Conservation (phyloP, 1,140 invertebrate genomes). For the Gonatopus flavifemur region DNA sequence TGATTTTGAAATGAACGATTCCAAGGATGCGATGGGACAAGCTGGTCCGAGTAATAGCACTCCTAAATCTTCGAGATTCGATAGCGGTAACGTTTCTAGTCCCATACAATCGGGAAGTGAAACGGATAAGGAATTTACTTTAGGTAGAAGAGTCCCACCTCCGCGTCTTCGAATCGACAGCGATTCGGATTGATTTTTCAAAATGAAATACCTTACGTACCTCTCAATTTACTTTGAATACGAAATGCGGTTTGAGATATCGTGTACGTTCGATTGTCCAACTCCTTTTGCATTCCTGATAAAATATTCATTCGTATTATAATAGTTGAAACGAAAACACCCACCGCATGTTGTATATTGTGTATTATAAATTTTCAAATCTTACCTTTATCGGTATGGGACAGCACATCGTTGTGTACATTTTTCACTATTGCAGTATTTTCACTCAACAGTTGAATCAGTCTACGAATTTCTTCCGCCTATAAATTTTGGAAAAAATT, state of each 20-base stretch:
- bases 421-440: conserved; percentile 59
- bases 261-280: conserved; percentile 53
- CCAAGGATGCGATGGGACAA: no score
- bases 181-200: conserved; percentile 10
- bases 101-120: no score
- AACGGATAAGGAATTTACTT: no score
- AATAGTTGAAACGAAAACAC: background rate
- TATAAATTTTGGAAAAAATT: no score
- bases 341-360: no score
- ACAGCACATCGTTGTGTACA: conserved; percentile 62
- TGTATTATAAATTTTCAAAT: background rate
- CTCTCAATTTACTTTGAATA: conserved; percentile 46
- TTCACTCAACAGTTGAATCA: conserved; percentile 57
- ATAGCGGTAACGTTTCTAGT: no score
- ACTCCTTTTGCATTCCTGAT: conserved; percentile 62
- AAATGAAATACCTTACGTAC: conserved; percentile 30
- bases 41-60: conserved; percentile 31
- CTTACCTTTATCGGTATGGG: conserved; percentile 60
- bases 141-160: no score
- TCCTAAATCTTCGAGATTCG: conserved; percentile 3
- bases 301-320: conserved; percentile 26
- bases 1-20: no score
- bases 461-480: conserved; percentile 58
- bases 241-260: conserved; percentile 47
- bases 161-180: conserved; percentile 8